Base-by-base conservation (phyloP, 2,113 vertebrate species). In the Paracanthobrama guichenoti region DNA sequence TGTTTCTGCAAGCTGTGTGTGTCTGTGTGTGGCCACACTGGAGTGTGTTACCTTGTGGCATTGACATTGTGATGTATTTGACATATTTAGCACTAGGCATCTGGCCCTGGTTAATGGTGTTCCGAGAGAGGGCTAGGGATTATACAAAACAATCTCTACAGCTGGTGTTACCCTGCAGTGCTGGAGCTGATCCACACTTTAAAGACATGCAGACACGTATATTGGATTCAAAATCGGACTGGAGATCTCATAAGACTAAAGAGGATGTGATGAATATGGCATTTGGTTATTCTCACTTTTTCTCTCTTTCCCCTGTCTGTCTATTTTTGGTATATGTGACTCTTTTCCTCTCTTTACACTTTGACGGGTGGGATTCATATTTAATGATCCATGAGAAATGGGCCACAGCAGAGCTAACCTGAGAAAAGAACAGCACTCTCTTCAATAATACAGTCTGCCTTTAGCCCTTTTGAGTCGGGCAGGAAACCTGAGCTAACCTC, bases 321-420 rank as follows among this genome's bases (percentile, higher is more conserved):
- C 35, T 73, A 59, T 81, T 62, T 86, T 53, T 78, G 48, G 7
- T 48, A 31, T 72, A 31, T 53, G 13, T 67, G 26, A 67, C 12
- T 72, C n/a, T 10, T 84, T 85, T 71, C 6, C 26, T 80, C 53
- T 62, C 16, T 71, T 57, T 60, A 20, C 55, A 46, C n/a, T 60
- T 73, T 46, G 2, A 50, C 6, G 18, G 20, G 44, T 28, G 60
- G 44, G 42, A 88, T 82, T 80, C 72, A 84, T 84, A 86, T 84
- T 88, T 85, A 80, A 82, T 88, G 72, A 57, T 42, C 44, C 42
- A 69, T 67, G 57, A 85, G 84, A 92, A 91, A 89, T 89, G 83
- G 84, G 88, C 85, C 88, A 86, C 81, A 67, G 78, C 66, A 72
- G 84, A 88, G 86, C 39, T 55, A 66, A 74, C 60, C 83, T 81